These are phyloP conservation scores for Polypterus senegalus DNA, from an alignment of 2,113 vertebrate genomes.

Conservation along the genomic window DNA sequence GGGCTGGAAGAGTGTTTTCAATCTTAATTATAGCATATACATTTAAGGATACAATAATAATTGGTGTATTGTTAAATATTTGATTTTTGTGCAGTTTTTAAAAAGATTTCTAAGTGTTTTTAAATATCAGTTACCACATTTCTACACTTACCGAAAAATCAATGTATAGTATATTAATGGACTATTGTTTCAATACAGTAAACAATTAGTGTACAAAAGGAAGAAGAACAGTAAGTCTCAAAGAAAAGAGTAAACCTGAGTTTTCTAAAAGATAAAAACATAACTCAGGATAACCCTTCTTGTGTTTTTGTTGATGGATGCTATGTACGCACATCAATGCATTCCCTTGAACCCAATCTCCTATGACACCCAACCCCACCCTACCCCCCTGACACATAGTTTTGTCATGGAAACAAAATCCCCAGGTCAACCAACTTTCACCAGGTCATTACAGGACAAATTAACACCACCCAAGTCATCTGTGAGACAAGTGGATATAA, in stretches of 20 bases:
- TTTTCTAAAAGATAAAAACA: slow-evolving; percentile 18
- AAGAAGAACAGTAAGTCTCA: slow-evolving; percentile 25
- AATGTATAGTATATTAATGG: too few relatives aligned
- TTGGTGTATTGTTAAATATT: too few relatives aligned
- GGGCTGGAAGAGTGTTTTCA: too few relatives aligned
- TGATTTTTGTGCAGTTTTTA: too few relatives aligned
- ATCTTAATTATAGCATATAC: too few relatives aligned
- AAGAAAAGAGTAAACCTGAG: slow-evolving; percentile 14
- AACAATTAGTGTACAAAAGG: slow-evolving; percentile 26
- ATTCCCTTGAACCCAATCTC: too few relatives aligned
- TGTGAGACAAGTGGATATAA: slow-evolving; percentile 22
- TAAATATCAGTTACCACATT: too few relatives aligned
- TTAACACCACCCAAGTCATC: slow-evolving; percentile 26
- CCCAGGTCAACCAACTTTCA: slow-evolving; percentile 26
- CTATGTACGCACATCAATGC: slow-evolving; percentile 3
- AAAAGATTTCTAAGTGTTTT: too few relatives aligned
- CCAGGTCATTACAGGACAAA: slow-evolving; percentile 31
- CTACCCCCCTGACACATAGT: slow-evolving; percentile 12
- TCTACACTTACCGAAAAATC: too few relatives aligned
- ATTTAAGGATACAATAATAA: too few relatives aligned
- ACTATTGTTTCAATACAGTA: too few relatives aligned
- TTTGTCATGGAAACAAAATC: slow-evolving; percentile 24
- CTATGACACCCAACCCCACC: too few relatives aligned
- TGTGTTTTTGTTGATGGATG: slow-evolving; percentile 18
- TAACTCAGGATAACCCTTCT: slow-evolving; percentile 22